phyloP scores from a whole-genome alignment of 2,797 vertebrate species.

The Artibeus jamaicensis region DNA sequence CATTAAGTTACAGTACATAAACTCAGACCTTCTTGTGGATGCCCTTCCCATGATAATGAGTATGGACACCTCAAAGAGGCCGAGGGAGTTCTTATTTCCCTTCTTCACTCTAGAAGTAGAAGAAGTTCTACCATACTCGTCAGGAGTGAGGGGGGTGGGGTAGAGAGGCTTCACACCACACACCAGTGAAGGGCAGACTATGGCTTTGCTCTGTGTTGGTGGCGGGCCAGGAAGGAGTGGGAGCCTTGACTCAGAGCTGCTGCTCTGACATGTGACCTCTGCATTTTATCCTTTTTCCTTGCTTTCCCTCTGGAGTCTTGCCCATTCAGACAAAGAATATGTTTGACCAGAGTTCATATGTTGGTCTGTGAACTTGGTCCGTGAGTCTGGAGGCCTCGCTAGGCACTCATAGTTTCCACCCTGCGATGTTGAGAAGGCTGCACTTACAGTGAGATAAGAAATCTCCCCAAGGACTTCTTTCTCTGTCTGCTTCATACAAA shows the following conservation, averaged over 20 bases:
- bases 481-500: not conserved
- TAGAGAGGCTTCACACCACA: not conserved
- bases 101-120: slow-evolving; percentile 56
- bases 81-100: slow-evolving; percentile 34
- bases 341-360: not conserved
- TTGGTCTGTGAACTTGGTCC: not conserved
- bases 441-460: not conserved
- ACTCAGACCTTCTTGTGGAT: slow-evolving; percentile 44
- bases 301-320: not conserved
- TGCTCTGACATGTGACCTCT: not conserved
- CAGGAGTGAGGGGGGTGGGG: no score
- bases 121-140: slow-evolving; percentile 54
- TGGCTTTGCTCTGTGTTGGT: not conserved
- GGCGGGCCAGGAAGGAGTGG: not conserved
- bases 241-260: not conserved
- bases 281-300: not conserved
- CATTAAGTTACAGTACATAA: slow-evolving; percentile 44
- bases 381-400: not conserved
- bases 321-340: slow-evolving; percentile 49
- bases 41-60: slow-evolving; percentile 45
- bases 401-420: not conserved
- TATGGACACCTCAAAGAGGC: slow-evolving; percentile 9
- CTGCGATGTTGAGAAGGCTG: not conserved
- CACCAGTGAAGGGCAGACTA: not conserved
- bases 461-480: not conserved